These are phyloP conservation scores for Caenorhabditis elegans DNA, from an alignment of 1,140 invertebrate species.

Conservation along the genomic window WBcel235 BX284604.4:7918501-7919000, in stretches of 20 bases:
- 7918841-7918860: constrained; percentile 45
- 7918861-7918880: constrained; percentile 25
- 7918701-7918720: constrained; percentile 47
- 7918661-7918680: constrained; percentile 40
- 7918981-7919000: constrained; percentile 33
- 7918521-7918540: constrained; percentile 37
- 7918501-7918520: constrained; percentile 36
- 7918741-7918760: constrained; percentile 31
- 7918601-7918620: constrained; percentile 13
- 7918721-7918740: constrained; percentile 46
- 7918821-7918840: constrained; percentile 38
- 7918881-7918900: constrained; percentile 45
- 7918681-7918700: constrained; percentile 36
- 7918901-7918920: constrained; percentile 47
- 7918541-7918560: constrained; percentile 43
- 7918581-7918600: constrained; percentile 38
- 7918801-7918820: constrained; percentile 4
- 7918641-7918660: constrained; percentile 39
- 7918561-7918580: constrained; percentile 41
- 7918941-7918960: constrained; percentile 15
- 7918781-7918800: constrained; percentile 10
- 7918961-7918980: constrained; percentile 39
- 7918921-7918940: constrained; percentile 44
- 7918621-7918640: constrained; percentile 35
- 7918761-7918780: constrained; percentile 29